These are phyloP conservation scores for Eretmochelys imbricata DNA, from an alignment of 2,113 vertebrate species.

Conservation along the genomic window DNA sequence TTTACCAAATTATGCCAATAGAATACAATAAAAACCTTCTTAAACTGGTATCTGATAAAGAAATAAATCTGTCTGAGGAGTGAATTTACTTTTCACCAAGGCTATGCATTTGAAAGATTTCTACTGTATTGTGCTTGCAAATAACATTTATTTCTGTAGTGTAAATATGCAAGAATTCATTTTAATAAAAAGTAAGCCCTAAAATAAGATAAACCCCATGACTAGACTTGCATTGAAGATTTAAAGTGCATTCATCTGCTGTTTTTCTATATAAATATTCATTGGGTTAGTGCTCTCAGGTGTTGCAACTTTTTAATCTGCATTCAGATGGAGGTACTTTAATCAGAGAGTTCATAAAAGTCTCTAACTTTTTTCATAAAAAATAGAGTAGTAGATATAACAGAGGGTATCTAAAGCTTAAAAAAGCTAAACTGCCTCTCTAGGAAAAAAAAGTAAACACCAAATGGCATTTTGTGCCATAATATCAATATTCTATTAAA, in stretches of 20 bases:
- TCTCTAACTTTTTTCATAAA: slow-evolving; percentile 74
- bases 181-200: slow-evolving; percentile 87
- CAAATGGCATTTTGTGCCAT: slow-evolving; percentile 76
- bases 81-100: slow-evolving; percentile 70
- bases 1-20: slow-evolving; percentile 18
- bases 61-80: slow-evolving; percentile 65
- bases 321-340: slow-evolving; percentile 86
- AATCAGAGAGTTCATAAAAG: slow-evolving; percentile 88
- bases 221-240: slow-evolving; percentile 87
- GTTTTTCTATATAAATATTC: slow-evolving; percentile 88
- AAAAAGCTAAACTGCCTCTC: slow-evolving; percentile 62
- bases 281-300: slow-evolving; percentile 86
- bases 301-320: slow-evolving; percentile 87
- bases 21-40: slow-evolving; percentile 45
- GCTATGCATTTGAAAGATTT: slow-evolving; percentile 73
- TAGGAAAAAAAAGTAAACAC: slow-evolving; percentile 59
- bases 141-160: slow-evolving; percentile 85
- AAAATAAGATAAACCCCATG: slow-evolving; percentile 88
- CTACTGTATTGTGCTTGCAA: slow-evolving; percentile 82
- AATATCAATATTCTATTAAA: slow-evolving; percentile 86
- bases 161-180: slow-evolving; percentile 88
- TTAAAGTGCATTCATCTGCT: slow-evolving; percentile 86
- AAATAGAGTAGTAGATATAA: slow-evolving; percentile 72
- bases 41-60: slow-evolving; percentile 60
- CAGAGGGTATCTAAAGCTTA: slow-evolving; percentile 68